Conservation (phyloP, 2,797 vertebrate species). For the Danio aesculapii region DNA sequence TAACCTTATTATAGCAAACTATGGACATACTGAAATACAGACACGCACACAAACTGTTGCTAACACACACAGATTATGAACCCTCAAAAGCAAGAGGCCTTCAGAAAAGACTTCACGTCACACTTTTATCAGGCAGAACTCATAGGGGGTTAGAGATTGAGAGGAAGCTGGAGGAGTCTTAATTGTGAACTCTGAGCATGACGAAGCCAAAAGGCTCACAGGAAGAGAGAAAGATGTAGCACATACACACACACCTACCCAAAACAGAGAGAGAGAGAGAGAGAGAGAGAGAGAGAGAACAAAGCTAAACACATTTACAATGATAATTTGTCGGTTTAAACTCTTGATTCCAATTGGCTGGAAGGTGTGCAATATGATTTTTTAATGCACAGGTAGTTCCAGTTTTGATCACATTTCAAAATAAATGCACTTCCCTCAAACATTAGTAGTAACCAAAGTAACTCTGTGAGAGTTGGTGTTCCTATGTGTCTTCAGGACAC, state of each 20-base stretch:
- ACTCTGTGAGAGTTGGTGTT: no score
- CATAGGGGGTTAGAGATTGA: neutral
- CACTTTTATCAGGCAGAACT: constrained; percentile 27
- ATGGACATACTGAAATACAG: neutral
- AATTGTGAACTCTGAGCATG: constrained; percentile 24
- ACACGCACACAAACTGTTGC: neutral
- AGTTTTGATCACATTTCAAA: no score
- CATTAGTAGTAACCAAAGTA: no score
- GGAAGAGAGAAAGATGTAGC: neutral
- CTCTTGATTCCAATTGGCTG: no score
- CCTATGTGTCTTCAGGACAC: no score
- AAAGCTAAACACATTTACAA: neutral
- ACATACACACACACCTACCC: no score
- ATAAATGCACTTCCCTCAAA: no score
- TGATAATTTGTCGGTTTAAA: no score
- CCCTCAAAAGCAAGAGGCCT: constrained; percentile 10
- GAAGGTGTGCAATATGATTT: no score
- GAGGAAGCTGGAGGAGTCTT: neutral
- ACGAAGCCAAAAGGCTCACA: constrained; percentile 1
- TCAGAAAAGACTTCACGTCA: neutral
- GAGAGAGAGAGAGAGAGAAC: neutral
- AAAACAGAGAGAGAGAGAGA: neutral
- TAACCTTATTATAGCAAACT: neutral
- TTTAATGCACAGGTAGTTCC: no score
- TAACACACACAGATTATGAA: neutral